Conservation (phyloP, 1,140 invertebrate genomes). For the Lucilia sericata region DNA sequence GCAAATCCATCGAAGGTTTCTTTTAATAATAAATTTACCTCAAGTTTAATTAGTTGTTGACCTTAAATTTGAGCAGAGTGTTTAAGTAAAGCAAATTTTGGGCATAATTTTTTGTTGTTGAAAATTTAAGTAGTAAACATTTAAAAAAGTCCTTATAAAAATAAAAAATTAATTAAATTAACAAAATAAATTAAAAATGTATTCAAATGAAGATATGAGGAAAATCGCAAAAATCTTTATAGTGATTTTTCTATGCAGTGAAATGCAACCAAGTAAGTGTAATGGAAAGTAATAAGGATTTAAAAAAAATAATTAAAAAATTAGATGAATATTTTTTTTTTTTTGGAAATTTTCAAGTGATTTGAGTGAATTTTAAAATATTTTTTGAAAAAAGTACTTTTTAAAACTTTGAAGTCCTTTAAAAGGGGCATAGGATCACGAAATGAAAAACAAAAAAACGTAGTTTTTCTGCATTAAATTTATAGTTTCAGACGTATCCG, state of each 20-base stretch:
- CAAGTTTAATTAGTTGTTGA: constrained; percentile 9
- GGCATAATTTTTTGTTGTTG: not conserved
- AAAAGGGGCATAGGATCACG: too few relatives aligned
- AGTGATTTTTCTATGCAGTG: constrained; percentile 62
- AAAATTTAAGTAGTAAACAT: not conserved
- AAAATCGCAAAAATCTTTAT: constrained; percentile 59
- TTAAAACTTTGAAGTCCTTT: too few relatives aligned
- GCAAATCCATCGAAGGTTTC: constrained; percentile 38
- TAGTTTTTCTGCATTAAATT: too few relatives aligned
- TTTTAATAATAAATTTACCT: constrained; percentile 15
- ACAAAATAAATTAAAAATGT: constrained; percentile 52
- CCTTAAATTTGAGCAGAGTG: not conserved
- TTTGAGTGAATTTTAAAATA: too few relatives aligned
- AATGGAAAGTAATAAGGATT: too few relatives aligned
- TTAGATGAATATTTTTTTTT: too few relatives aligned
- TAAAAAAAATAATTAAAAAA: too few relatives aligned
- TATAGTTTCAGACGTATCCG: too few relatives aligned
- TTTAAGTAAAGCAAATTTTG: not conserved
- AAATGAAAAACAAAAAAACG: too few relatives aligned
- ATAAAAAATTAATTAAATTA: not conserved
- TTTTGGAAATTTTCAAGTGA: too few relatives aligned
- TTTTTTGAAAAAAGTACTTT: too few relatives aligned
- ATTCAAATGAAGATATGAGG: constrained; percentile 52
- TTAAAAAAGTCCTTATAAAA: not conserved
- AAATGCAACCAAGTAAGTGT: constrained; percentile 64